phyloP scores from a whole-genome alignment of 1,140 invertebrate genomes.

The Phthorimaea operculella region DNA sequence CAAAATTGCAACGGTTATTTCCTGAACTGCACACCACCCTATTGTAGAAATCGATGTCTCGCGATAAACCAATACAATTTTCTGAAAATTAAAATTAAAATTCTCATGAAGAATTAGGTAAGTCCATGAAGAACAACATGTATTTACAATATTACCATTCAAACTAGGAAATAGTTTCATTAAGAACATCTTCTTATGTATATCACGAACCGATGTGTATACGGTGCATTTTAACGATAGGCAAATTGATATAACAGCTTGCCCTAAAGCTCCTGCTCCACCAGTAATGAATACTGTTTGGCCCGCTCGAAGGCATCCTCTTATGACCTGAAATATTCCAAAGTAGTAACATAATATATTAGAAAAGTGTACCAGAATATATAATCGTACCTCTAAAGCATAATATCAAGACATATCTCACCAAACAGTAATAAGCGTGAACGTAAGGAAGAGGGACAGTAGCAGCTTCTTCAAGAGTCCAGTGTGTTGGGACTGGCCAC shows the following conservation, averaged over 20 bases:
- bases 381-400: no score
- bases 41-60: background rate
- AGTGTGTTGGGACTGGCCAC: conserved; percentile 75
- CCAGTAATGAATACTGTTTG: conserved; percentile 77
- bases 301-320: conserved; percentile 28
- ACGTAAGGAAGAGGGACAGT: conserved; percentile 69
- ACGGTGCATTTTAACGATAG: conserved; percentile 70
- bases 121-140: no score
- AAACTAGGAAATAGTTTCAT: conserved; percentile 57
- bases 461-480: conserved; percentile 78
- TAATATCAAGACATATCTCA: background rate
- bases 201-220: conserved; percentile 71
- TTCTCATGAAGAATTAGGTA: no score
- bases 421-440: conserved; percentile 59
- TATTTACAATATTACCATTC: conserved; percentile 33
- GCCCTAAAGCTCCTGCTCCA: conserved; percentile 80
- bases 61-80: no score
- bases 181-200: conserved; percentile 63
- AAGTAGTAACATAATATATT: no score
- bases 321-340: conserved; percentile 11
- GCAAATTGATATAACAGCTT: conserved; percentile 79
- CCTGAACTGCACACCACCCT: background rate
- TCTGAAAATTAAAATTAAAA: no score
- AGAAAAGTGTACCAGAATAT: no score
- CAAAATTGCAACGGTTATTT: background rate